Percentiles rank a stretch among this genome's conserved stretches.
phyloP scores from a whole-genome alignment of 2,888 invertebrate species.

The Drosophila emarginata region DNA sequence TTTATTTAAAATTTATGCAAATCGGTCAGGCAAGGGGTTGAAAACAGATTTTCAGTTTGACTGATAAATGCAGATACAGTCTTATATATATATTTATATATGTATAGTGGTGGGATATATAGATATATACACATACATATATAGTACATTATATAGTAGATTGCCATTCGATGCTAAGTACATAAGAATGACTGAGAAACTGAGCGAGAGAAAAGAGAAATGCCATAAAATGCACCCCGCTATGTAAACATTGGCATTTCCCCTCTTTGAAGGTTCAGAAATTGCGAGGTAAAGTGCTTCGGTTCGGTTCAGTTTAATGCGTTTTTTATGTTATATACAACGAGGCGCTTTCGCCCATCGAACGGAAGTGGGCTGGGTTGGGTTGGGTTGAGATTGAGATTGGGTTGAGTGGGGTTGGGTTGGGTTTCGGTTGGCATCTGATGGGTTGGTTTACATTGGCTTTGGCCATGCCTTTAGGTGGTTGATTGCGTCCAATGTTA shows the following conservation, averaged over 20 bases:
- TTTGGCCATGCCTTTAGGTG: slow-evolving; percentile 21
- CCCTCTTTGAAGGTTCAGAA: slow-evolving; percentile 62
- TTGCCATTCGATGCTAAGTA: slow-evolving; percentile 8
- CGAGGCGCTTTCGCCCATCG: slow-evolving; percentile 49
- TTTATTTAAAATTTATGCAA: slow-evolving; percentile 39
- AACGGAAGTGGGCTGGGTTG: slow-evolving; percentile 26
- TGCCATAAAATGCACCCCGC: slow-evolving; percentile 70
- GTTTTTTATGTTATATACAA: slow-evolving; percentile 73
- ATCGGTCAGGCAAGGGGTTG: slow-evolving; percentile 47
- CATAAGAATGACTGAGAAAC: slow-evolving; percentile 25
- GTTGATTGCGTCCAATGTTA: slow-evolving; percentile 41
- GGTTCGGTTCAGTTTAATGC: slow-evolving; percentile 65
- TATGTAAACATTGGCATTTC: slow-evolving; percentile 66
- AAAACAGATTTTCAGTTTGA: slow-evolving; percentile 17
- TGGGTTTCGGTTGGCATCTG: slow-evolving; percentile 25
- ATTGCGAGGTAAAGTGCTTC: slow-evolving; percentile 62
- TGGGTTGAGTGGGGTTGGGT: slow-evolving; percentile 24
- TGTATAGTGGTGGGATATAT: slow-evolving; percentile 1
- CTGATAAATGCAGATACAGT: slow-evolving; percentile 24
- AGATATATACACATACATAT: neutral
- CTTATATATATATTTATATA: neutral
- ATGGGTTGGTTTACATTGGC: slow-evolving; percentile 11
- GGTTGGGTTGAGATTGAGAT: neutral
- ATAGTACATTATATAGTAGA: slow-evolving; percentile 6
- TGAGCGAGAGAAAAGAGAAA: slow-evolving; percentile 30